Percentiles rank a stretch among this genome's conserved stretches.
phyloP scores from a whole-genome alignment of 2,113 vertebrate species.

The Chlorocebus sabaeus region DNA sequence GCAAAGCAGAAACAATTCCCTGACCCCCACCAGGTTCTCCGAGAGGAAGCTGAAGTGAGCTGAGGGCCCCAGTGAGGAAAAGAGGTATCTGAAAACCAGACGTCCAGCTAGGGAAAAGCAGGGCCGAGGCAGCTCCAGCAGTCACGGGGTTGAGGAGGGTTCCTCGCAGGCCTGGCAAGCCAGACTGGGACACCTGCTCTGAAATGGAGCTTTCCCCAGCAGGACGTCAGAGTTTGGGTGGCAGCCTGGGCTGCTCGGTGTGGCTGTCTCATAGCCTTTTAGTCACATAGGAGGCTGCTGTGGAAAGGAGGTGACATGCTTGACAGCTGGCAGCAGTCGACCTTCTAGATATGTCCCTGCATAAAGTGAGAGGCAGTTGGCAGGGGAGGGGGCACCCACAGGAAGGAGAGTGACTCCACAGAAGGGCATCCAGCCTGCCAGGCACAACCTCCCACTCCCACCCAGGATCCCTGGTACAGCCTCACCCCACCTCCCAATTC shows the following conservation, averaged over 20 bases:
- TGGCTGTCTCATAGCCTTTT: background rate
- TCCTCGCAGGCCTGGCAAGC: background rate
- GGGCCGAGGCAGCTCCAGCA: background rate
- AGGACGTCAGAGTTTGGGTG: background rate
- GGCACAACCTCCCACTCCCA: too few species aligned
- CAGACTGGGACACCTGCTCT: too few species aligned
- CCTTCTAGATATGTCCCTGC: background rate
- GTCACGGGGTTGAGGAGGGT: too few species aligned
- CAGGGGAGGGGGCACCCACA: background rate
- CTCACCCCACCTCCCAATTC: background rate
- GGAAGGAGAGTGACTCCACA: background rate
- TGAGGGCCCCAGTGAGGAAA: background rate
- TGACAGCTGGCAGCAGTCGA: background rate
- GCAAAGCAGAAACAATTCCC: background rate
- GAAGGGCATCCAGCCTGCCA: background rate
- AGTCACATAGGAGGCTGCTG: background rate
- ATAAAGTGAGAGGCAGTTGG: background rate
- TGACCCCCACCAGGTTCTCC: background rate
- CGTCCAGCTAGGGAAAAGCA: fast-evolving
- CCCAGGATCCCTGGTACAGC: background rate
- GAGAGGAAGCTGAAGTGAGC: background rate
- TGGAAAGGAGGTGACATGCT: background rate
- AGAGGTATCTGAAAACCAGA: background rate
- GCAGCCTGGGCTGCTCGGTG: background rate
- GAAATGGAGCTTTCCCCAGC: background rate